Percentiles rank a stretch among this genome's conserved stretches.
Evolutionary conservation across 2,113 vertebrate species (phyloP).

Genomic region (Menidia beryllina): DNA sequence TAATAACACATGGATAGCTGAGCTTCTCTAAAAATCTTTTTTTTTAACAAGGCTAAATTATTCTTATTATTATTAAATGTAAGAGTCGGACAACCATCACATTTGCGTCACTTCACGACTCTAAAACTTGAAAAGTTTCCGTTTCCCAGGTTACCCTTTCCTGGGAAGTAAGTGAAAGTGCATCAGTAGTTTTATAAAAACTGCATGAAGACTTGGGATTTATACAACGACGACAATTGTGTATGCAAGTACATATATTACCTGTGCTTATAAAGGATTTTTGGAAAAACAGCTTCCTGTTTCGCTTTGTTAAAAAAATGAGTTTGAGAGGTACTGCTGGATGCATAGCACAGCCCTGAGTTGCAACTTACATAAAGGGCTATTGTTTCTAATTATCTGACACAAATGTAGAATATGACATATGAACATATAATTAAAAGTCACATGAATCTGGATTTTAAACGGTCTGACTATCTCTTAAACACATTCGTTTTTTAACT

Average conservation of each 20-base stretch:
- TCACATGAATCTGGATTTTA: no score
- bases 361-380: constrained; percentile 45
- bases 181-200: constrained; percentile 43
- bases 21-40: no score
- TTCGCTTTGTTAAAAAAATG: constrained; percentile 41
- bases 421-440: no score
- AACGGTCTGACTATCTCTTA: constrained; percentile 7
- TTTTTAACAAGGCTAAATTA: no score
- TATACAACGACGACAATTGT: constrained; percentile 18
- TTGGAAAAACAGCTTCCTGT: constrained; percentile 45
- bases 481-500: constrained; percentile 46
- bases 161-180: constrained; percentile 26
- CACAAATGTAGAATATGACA: constrained; percentile 33
- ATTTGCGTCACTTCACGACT: not conserved
- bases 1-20: no score
- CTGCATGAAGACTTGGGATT: constrained; percentile 31
- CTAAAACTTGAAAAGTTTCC: not conserved
- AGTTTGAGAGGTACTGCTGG: constrained; percentile 48
- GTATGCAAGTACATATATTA: constrained; percentile 27
- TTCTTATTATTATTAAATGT: no score
- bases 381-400: constrained; percentile 36
- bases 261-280: constrained; percentile 52
- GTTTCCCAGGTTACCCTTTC: not conserved
- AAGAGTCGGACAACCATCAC: no score
- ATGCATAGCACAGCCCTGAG: constrained; percentile 70